A percentile compares a stretch with the other conserved stretches of the same genome.
Evolutionary conservation across 2,888 invertebrate genomes (phyloP).

Genomic region (Agapostemon virescens): DNA sequence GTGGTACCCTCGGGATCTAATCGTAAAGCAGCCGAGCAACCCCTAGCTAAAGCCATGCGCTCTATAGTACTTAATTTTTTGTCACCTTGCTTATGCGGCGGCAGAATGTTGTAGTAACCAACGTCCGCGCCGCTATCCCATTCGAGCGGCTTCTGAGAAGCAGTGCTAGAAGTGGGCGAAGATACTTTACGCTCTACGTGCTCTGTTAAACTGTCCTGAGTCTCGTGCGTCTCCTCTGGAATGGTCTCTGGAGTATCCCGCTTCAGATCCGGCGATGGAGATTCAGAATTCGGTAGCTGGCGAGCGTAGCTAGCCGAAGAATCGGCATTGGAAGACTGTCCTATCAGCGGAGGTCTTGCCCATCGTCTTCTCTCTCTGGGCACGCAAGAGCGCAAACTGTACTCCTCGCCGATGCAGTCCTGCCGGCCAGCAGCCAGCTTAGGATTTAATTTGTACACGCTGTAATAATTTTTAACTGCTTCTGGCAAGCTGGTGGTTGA

Average conservation of each 20-base stretch:
- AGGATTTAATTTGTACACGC: conserved; percentile 68
- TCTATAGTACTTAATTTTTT: conserved; percentile 84
- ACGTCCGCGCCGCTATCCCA: conserved; percentile 95
- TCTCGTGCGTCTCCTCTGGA: conserved; percentile 70
- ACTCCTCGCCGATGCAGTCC: conserved; percentile 68
- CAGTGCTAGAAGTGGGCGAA: conserved; percentile 89
- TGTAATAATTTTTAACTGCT: conserved; percentile 69
- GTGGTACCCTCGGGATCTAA: conserved; percentile 81
- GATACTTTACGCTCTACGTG: conserved; percentile 79
- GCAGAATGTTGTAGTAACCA: conserved; percentile 85
- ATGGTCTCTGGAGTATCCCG: conserved; percentile 64
- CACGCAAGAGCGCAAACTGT: conserved; percentile 65
- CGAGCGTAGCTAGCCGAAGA: conserved; percentile 65
- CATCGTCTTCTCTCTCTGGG: conserved; percentile 77
- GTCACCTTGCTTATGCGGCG: conserved; percentile 79
- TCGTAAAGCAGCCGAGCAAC: conserved; percentile 79
- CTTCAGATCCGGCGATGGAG: conserved; percentile 69
- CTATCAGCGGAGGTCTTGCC: conserved; percentile 79
- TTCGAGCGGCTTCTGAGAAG: conserved; percentile 88
- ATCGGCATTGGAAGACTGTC: conserved; percentile 74
- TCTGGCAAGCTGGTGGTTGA: conserved; percentile 63
- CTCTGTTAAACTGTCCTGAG: conserved; percentile 66
- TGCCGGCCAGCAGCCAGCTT: conserved; percentile 61
- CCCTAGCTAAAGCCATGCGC: conserved; percentile 82
- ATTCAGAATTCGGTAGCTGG: conserved; percentile 61